These are phyloP conservation scores for Reticulitermes speratus DNA, from an alignment of 1,140 invertebrate species.

Conservation along the genomic window DNA sequence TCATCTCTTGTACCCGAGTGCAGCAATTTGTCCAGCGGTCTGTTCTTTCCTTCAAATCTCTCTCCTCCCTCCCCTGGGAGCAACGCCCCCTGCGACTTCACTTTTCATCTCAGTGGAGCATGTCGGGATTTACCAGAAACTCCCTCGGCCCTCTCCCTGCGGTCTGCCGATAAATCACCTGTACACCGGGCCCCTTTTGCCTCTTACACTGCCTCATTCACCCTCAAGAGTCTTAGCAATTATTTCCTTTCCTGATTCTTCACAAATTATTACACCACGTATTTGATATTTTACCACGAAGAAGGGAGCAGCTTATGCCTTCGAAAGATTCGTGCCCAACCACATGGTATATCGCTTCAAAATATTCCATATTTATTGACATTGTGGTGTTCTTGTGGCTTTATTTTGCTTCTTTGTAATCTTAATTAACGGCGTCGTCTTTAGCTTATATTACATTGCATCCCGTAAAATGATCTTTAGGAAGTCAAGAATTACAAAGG, in stretches of 20 bases:
- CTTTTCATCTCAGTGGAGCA: neutral
- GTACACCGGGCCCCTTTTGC: neutral
- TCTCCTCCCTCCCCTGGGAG: no score
- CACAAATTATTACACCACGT: neutral
- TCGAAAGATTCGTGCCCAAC: no score
- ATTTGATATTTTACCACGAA: neutral
- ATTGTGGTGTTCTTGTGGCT: no score
- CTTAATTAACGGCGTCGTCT: no score
- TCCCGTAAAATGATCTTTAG: no score
- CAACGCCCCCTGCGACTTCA: neutral
- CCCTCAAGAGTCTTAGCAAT: neutral
- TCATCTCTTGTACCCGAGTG: neutral
- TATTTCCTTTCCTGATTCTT: neutral
- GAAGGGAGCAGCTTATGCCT: no score
- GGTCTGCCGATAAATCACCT: conserved; percentile 4
- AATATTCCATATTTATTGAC: no score
- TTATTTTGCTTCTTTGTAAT: no score
- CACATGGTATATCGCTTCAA: no score
- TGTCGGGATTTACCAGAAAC: neutral
- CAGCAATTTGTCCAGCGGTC: neutral
- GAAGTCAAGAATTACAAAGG: no score
- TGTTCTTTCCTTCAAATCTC: neutral
- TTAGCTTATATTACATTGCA: no score
- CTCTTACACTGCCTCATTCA: neutral
- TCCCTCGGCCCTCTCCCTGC: neutral